Evolutionary conservation across 2,797 vertebrate genomes (phyloP), one percentile per base, ranked within the genome.

Genomic region (Mallotus villosus): DNA sequence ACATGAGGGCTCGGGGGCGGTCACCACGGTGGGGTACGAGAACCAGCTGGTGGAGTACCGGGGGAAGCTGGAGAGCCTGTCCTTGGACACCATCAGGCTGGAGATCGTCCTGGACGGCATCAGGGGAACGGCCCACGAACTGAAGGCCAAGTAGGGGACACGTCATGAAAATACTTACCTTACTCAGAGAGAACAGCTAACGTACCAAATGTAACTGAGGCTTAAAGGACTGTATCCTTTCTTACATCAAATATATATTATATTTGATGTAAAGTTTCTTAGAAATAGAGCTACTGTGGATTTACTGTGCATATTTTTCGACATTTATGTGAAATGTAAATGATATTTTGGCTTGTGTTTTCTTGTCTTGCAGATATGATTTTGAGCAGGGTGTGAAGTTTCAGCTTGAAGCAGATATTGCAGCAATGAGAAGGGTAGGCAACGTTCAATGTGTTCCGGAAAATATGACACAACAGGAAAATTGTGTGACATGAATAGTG

Each of bases 301-400:
- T 46, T 29, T 58, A 34, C 32, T 22, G 9, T 58, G n/a, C 22
- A 9, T 4, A 27, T 62, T 16, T 61, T 61, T 17, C 22, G 12
- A 17, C 5, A 24, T 27, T 61, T 25, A 14, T 61, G 59, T 61
- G 21, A 61, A 61, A 25, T 25, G 5, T 61, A 24, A 61, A 46
- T 46, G 24, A 61, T 27, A 19, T 32, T 17, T 12, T 34, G 63
- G 24, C 9, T 25, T 65, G 9, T 41, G 5, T 66, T 2, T 29
- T 62, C 61, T 32, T 51, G 34, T 67, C 19, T 61, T 49, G 19
- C 62, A 91, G 90, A 79, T 72, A 81, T 74, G 90, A 91, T 76
- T 89, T 91, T 80, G 90, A 91, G 72, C 83, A 88, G 67, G 90
- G 90, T n/a, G 88, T 90, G 62, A 88, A 77, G 77, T 88, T 82